Conservation (phyloP, 1,140 invertebrate species). For the Nasonia giraulti region DNA sequence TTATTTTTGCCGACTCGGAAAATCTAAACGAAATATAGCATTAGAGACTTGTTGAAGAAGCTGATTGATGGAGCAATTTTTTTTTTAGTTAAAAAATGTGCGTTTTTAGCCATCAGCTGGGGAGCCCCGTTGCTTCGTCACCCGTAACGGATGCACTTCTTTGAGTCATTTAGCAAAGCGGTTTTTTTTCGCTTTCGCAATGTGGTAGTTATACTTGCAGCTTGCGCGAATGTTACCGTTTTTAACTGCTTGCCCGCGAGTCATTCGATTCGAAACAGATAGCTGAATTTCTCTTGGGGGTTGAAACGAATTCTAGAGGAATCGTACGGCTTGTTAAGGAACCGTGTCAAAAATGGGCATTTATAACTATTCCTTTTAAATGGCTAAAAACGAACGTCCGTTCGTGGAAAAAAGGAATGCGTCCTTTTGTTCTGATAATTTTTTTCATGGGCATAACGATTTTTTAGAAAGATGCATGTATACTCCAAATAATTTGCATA, state of each 20-base stretch:
- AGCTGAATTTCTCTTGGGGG: no score
- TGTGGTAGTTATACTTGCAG: background rate
- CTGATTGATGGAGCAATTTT: no score
- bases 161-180: background rate
- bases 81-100: background rate
- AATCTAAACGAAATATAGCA: no score
- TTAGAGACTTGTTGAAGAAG: no score
- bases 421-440: background rate
- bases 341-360: no score
- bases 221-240: background rate
- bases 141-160: slow-evolving; percentile 22
- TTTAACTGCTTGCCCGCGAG: background rate
- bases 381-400: no score
- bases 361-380: no score
- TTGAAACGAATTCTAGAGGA: no score
- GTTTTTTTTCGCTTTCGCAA: background rate
- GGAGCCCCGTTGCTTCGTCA: background rate
- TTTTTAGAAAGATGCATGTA: background rate
- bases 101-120: slow-evolving; percentile 26
- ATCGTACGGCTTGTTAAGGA: no score
- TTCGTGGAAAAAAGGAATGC: background rate
- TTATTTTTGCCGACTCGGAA: no score
- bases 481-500: no score
- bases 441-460: no score
- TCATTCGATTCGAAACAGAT: background rate